Conservation (phyloP, 2,797 vertebrate species). For the Lithobates pipiens region DNA sequence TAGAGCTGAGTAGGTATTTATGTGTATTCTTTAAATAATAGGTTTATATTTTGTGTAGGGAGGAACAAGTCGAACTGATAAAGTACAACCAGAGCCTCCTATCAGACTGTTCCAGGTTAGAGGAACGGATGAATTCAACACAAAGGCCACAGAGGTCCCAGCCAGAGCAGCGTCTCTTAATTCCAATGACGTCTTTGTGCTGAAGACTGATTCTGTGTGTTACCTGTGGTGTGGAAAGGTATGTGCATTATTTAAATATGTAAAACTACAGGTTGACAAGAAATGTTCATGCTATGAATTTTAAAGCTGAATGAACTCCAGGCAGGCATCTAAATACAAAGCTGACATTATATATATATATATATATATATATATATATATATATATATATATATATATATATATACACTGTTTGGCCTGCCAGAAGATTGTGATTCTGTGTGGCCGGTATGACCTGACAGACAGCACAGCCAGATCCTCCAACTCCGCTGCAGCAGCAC, state of each 20-base stretch:
- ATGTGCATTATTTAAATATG: slow-evolving; percentile 1
- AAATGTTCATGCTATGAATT: background rate
- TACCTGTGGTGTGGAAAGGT: slow-evolving; percentile 95
- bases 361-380: too few species aligned
- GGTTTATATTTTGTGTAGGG: slow-evolving; percentile 72
- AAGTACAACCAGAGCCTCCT: slow-evolving; percentile 63
- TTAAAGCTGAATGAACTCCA: too few species aligned
- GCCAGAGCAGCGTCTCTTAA: slow-evolving; percentile 86
- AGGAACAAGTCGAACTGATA: slow-evolving; percentile 79
- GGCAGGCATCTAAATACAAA: too few species aligned
- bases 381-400: too few species aligned
- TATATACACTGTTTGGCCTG: too few species aligned
- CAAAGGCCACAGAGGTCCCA: slow-evolving; percentile 85
- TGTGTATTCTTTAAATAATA: background rate
- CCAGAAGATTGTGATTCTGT: too few species aligned
- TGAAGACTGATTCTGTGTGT: slow-evolving; percentile 76
- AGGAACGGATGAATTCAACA: slow-evolving; percentile 84
- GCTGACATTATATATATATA: too few species aligned
- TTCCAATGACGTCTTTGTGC: slow-evolving; percentile 87
- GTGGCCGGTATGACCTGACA: too few species aligned
- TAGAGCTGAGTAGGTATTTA: too few species aligned
- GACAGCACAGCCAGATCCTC: too few species aligned
- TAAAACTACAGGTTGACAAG: background rate
- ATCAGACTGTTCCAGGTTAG: slow-evolving; percentile 88
- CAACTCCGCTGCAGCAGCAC: too few species aligned